These are phyloP conservation scores for Pollenia amentaria DNA, from an alignment of 2,888 invertebrate genomes.

Conservation along the genomic window DNA sequence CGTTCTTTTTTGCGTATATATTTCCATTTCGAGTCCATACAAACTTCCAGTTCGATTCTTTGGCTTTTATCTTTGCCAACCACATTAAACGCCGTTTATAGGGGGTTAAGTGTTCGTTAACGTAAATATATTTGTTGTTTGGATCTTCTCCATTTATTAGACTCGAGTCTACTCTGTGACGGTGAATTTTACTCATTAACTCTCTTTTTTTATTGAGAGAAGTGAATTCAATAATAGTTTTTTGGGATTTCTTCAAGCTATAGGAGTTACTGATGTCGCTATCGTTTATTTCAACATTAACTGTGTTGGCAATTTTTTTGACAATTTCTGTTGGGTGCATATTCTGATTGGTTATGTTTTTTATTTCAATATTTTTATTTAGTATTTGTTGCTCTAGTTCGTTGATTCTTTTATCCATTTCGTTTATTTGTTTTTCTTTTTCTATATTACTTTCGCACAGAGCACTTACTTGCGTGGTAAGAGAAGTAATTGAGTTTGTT, in stretches of 20 bases:
- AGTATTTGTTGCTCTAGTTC: background rate
- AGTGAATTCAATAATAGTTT: no score
- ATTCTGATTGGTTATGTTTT: background rate
- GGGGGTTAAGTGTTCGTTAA: no score
- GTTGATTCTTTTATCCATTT: background rate
- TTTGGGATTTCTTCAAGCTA: background rate
- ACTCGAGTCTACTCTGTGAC: background rate
- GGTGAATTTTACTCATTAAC: background rate
- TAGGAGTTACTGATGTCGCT: background rate
- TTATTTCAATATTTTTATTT: background rate
- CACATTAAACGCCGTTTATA: no score
- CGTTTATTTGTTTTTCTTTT: conserved; percentile 8
- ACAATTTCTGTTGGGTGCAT: background rate
- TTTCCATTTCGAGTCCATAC: no score
- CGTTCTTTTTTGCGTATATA: no score
- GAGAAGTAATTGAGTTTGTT: background rate
- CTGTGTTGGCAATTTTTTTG: background rate
- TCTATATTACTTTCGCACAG: background rate
- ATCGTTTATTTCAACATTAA: background rate
- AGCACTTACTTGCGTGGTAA: background rate
- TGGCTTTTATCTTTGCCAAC: no score
- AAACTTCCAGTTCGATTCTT: no score
- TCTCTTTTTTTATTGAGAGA: background rate
- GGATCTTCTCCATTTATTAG: background rate
- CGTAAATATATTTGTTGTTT: background rate